Evolutionary conservation across 2,113 vertebrate genomes (phyloP).

Genomic region (Bungarus multicinctus): DNA sequence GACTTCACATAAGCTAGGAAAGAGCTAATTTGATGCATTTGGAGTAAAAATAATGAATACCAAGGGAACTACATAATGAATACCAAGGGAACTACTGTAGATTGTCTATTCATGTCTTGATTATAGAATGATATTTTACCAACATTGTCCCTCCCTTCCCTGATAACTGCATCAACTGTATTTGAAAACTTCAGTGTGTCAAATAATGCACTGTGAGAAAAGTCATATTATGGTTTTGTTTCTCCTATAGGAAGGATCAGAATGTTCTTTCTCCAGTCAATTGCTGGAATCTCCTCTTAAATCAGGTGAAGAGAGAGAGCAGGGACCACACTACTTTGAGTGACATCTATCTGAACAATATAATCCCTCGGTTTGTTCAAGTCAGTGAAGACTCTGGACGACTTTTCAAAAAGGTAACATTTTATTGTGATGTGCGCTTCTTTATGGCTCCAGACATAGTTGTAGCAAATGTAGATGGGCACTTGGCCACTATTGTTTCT

Average conservation of each 20-base stretch:
- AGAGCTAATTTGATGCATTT: not conserved
- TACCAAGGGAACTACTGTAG: not conserved
- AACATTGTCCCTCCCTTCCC: accelerated
- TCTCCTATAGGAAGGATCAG: conserved; percentile 86
- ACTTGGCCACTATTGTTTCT: not conserved
- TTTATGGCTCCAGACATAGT: not conserved
- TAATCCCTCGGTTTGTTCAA: conserved; percentile 96
- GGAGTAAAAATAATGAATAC: not conserved
- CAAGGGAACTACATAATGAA: not conserved
- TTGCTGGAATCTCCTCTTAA: conserved; percentile 96
- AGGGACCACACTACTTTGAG: conserved; percentile 94
- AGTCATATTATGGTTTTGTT: not conserved
- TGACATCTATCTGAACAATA: conserved; percentile 99
- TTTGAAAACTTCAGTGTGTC: not conserved
- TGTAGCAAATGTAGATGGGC: not conserved
- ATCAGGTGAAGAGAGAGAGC: conserved; percentile 96
- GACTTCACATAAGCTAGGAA: not conserved
- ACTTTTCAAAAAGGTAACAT: conserved; percentile 94
- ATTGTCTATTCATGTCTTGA: not conserved
- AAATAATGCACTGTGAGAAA: not conserved
- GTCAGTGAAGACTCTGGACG: conserved; percentile 95
- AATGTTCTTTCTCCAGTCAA: conserved; percentile 92
- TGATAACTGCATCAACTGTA: not conserved
- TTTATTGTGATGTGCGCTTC: accelerated
- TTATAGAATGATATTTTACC: not conserved